phyloP scores from a whole-genome alignment of 2,888 invertebrate species.

The Aleiodes alternator region DNA sequence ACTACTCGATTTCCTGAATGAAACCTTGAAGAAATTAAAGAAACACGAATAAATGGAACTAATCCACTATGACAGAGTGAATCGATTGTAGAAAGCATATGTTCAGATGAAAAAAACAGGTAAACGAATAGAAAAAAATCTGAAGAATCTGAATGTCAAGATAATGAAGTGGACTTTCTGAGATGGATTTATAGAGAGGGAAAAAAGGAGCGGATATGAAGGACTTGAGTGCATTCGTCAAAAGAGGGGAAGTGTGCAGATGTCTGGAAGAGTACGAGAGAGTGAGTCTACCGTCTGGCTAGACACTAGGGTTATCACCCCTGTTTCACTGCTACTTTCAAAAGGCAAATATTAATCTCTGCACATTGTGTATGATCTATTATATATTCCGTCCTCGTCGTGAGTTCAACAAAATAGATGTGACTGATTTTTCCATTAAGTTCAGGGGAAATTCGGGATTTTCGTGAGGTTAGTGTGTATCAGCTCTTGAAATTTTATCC shows the following conservation, averaged over 20 bases:
- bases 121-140: slow-evolving; percentile 21
- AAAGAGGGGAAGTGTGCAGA: slow-evolving; percentile 44
- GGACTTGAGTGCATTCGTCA: slow-evolving; percentile 23
- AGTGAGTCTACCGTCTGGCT: slow-evolving; percentile 41
- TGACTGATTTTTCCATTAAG: not conserved
- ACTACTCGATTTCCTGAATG: no score
- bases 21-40: no score
- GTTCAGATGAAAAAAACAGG: slow-evolving; percentile 42
- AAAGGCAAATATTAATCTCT: slow-evolving; percentile 53
- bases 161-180: slow-evolving; percentile 18
- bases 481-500: no score
- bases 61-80: no score
- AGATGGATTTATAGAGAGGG: slow-evolving; percentile 39
- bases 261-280: slow-evolving; percentile 30
- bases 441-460: no score
- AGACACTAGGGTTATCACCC: slow-evolving; percentile 43
- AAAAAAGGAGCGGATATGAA: slow-evolving; percentile 20
- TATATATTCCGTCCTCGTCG: not conserved
- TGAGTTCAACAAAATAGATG: not conserved
- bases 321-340: slow-evolving; percentile 46
- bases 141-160: no score
- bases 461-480: no score
- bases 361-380: not conserved
- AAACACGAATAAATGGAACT: no score
- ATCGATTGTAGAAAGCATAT: not conserved